Evolutionary conservation across 2,797 vertebrate species (phyloP).

Genomic region (Acropternis orthonyx): DNA sequence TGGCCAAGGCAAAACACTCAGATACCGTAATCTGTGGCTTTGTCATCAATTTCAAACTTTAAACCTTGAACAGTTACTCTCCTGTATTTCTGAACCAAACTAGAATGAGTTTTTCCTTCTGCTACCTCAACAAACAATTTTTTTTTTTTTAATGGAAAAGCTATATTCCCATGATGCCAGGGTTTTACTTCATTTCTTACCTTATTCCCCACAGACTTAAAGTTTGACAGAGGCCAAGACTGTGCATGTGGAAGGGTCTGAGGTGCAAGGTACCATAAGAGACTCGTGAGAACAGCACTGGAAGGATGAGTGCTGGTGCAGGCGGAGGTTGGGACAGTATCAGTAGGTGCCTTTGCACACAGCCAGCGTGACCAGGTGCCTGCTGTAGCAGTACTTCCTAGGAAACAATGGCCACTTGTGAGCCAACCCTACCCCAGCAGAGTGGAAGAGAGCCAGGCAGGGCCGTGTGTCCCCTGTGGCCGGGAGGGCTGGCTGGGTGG

Average conservation of each 20-base stretch:
- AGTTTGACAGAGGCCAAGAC: background rate
- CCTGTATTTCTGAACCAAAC: background rate
- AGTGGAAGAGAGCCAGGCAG: background rate
- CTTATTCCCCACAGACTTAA: background rate
- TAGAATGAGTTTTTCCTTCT: background rate
- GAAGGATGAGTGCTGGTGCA: background rate
- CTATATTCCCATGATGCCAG: background rate
- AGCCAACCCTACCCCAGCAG: background rate
- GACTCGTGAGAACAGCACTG: background rate
- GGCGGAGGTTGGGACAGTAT: background rate
- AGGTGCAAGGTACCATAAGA: background rate
- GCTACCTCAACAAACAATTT: background rate
- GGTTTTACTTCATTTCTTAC: background rate
- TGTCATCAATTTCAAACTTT: background rate
- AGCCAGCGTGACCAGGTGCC: background rate
- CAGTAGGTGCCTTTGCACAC: background rate
- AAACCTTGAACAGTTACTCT: background rate
- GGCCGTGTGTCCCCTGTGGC: background rate
- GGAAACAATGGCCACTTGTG: conserved; percentile 22
- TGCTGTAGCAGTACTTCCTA: background rate
- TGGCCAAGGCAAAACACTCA: background rate
- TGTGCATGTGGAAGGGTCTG: background rate
- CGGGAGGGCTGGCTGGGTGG: background rate
- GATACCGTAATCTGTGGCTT: background rate
- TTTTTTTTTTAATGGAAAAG: background rate